Evolutionary conservation across 2,113 vertebrate genomes (phyloP).

Genomic region (Tyto alba): DNA sequence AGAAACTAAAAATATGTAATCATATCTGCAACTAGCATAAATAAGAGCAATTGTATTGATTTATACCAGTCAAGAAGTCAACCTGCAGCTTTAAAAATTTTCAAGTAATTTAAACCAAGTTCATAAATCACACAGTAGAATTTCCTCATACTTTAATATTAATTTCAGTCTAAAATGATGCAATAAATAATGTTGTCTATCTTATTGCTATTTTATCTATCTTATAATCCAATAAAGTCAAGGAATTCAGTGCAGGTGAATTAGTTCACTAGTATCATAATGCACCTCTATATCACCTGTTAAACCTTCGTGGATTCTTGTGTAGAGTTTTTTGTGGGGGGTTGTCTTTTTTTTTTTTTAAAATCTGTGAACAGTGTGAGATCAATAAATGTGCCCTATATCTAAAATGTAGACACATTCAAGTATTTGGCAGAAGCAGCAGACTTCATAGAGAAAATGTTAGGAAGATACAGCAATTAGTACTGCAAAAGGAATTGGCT

Average conservation of each 20-base stretch:
- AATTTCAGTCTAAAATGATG: neutral
- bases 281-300: neutral
- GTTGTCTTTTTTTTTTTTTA: neutral
- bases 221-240: neutral
- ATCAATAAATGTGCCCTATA: neutral
- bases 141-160: neutral
- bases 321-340: fast-evolving
- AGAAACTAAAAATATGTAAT: neutral
- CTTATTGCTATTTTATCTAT: neutral
- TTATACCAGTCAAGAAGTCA: neutral
- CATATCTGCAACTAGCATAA: neutral
- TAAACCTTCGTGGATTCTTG: neutral
- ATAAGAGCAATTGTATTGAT: neutral
- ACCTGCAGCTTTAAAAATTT: neutral
- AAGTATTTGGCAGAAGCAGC: neutral
- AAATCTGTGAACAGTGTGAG: neutral
- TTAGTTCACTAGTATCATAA: neutral
- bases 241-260: neutral
- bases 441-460: neutral
- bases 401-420: neutral
- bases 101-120: neutral
- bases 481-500: neutral
- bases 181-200: neutral
- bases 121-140: neutral
- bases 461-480: neutral